phyloP scores from a whole-genome alignment of 2,113 vertebrate genomes.

The Cygnus buccinator region DNA sequence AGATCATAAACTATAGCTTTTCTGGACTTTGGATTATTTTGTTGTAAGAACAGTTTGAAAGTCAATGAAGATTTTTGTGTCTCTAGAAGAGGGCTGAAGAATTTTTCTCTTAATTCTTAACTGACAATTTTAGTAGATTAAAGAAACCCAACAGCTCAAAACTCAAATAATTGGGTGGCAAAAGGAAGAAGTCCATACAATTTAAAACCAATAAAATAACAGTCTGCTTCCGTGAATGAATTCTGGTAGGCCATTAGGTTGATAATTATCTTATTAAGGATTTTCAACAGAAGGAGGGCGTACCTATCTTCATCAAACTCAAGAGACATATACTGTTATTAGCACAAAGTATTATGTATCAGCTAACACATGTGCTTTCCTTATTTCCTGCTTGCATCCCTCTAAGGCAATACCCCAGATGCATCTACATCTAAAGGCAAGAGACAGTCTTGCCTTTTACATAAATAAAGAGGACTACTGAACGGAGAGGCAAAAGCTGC shows the following conservation, averaged over 20 bases:
- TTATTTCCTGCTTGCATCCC: background rate
- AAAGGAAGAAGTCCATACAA: background rate
- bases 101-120: background rate
- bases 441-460: background rate
- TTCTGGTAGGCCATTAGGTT: background rate
- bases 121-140: background rate
- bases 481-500: background rate
- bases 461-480: background rate
- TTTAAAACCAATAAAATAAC: background rate
- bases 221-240: background rate
- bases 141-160: background rate
- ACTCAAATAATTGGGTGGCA: background rate
- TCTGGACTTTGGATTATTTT: slow-evolving; percentile 24
- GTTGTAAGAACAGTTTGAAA: background rate
- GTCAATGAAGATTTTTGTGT: background rate
- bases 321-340: background rate
- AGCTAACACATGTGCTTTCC: background rate
- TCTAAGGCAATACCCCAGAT: background rate
- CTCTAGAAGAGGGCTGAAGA: background rate
- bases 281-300: background rate
- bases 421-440: background rate
- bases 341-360: background rate
- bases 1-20: background rate
- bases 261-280: background rate
- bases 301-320: background rate